A percentile compares a stretch with the other conserved stretches of the same genome.
Evolutionary conservation across 2,797 vertebrate genomes (phyloP).

Genomic region (Rhinoraja longicauda): DNA sequence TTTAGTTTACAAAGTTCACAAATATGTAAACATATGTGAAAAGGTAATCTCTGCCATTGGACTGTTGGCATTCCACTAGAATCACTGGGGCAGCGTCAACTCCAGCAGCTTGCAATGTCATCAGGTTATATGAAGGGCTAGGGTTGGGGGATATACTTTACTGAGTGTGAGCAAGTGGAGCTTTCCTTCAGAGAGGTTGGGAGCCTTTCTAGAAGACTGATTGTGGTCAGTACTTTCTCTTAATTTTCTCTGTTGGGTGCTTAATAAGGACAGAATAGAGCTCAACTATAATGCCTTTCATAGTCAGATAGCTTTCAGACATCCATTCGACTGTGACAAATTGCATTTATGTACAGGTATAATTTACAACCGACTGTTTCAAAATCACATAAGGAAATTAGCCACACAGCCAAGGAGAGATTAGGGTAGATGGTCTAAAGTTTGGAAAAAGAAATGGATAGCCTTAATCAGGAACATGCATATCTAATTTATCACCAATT

Average conservation of each 20-base stretch:
- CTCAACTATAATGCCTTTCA: background rate
- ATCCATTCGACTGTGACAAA: background rate
- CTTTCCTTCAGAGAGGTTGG: too few species aligned
- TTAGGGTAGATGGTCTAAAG: background rate
- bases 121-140: too few species aligned
- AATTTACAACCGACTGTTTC: background rate
- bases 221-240: background rate
- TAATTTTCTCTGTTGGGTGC: background rate
- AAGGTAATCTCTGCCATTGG: too few species aligned
- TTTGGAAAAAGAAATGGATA: background rate
- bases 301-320: background rate
- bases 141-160: too few species aligned
- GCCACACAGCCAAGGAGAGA: background rate
- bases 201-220: background rate
- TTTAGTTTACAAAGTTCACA: too few species aligned
- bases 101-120: too few species aligned
- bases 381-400: background rate
- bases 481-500: background rate
- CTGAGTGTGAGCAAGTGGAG: too few species aligned
- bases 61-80: too few species aligned
- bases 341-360: background rate
- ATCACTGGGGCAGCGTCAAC: too few species aligned
- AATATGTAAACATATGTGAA: too few species aligned
- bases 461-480: background rate
- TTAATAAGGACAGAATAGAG: background rate